phyloP scores from a whole-genome alignment of 2,888 invertebrate species.

The Perithous albicinctus region DNA sequence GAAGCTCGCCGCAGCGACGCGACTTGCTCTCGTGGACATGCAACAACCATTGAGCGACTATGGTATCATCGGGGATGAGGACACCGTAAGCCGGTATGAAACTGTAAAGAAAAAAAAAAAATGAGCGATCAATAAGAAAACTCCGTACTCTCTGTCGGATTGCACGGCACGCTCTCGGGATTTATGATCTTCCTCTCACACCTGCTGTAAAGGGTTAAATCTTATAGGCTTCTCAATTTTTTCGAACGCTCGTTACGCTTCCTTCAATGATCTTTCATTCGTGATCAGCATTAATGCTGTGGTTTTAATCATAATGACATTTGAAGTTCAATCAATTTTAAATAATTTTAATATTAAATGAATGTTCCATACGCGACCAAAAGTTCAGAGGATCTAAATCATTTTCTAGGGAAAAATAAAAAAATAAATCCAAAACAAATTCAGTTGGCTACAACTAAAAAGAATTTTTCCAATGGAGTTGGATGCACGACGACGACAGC shows the following conservation, averaged over 20 bases:
- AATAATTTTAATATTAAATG: background rate
- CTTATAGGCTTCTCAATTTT: background rate
- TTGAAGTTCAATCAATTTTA: background rate
- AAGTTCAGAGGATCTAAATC: too few relatives aligned
- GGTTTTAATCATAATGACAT: background rate
- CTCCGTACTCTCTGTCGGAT: background rate
- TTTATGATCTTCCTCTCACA: slow-evolving; percentile 29
- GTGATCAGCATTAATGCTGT: background rate
- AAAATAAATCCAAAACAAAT: background rate
- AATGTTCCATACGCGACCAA: too few relatives aligned
- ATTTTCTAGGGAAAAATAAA: too few relatives aligned
- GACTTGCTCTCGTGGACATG: slow-evolving; percentile 64
- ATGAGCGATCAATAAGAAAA: slow-evolving; percentile 14
- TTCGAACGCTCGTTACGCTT: background rate
- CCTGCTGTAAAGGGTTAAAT: background rate
- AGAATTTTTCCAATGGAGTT: background rate
- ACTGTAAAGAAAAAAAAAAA: too few relatives aligned
- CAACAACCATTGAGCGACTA: slow-evolving; percentile 32
- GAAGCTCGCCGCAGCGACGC: slow-evolving; percentile 51
- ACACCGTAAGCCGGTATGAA: slow-evolving; percentile 11
- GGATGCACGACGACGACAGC: background rate
- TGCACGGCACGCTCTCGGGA: background rate
- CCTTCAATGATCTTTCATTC: background rate
- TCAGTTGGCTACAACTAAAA: background rate
- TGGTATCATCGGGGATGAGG: slow-evolving; percentile 2